phyloP scores from a whole-genome alignment of 2,888 invertebrate genomes.

The Escarpia spicata region DNA sequence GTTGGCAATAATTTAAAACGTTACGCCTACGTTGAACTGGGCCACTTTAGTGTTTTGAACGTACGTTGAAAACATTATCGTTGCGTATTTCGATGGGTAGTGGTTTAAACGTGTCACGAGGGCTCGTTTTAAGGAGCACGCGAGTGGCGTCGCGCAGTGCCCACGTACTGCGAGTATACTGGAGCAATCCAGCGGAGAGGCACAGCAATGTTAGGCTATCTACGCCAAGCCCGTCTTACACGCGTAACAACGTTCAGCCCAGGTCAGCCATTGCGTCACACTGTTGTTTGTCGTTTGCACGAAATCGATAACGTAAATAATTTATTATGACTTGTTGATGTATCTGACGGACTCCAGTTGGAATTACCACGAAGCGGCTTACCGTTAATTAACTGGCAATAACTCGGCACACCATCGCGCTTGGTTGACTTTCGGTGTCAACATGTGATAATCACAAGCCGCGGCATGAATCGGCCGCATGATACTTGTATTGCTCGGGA shows the following conservation, averaged over 20 bases:
- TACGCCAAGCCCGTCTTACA: background rate
- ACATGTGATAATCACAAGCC: background rate
- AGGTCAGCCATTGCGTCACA: conserved; percentile 1
- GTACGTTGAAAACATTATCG: background rate
- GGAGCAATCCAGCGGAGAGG: conserved; percentile 9
- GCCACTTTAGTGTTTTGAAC: background rate
- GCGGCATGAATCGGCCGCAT: background rate
- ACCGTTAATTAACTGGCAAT: background rate
- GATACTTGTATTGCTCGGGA: background rate
- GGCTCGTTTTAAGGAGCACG: background rate
- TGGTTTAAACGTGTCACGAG: background rate
- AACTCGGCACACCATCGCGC: background rate
- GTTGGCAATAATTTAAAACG: background rate
- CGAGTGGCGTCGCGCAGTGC: background rate
- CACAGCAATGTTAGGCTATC: background rate
- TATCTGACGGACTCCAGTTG: background rate
- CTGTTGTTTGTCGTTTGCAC: background rate
- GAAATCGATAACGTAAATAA: background rate
- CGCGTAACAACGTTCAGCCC: background rate
- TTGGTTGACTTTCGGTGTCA: background rate
- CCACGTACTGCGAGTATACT: background rate
- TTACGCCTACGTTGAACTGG: background rate
- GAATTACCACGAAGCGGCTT: conserved; percentile 16
- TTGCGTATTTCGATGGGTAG: background rate
- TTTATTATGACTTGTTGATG: background rate